Base-by-base conservation (phyloP, 2,888 invertebrate species). In the Ophion ventricosus region DNA sequence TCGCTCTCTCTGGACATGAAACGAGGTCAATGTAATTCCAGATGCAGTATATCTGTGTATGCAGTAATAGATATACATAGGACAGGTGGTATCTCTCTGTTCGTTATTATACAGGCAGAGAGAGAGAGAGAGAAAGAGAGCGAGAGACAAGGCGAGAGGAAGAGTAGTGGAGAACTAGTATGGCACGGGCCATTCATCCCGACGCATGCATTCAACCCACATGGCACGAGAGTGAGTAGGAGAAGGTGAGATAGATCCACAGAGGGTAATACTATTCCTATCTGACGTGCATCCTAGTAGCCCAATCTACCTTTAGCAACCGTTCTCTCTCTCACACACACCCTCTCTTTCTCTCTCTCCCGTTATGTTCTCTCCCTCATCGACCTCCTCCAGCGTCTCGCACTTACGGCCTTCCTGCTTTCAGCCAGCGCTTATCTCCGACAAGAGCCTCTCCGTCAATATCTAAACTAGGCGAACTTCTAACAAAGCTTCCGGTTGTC, bases 271-370 rank as follows among this genome's bases (percentile, higher is more conserved):
- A 73, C 69, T 73, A 80, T 79, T 83, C 79, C 75, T 79, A 83
- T 83, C 83, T 80, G 70, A 75, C 83, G 79, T 80, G 75, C 72
- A 75, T 83, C 75, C 83, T 80, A 59, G 75, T 70, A 72, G 72
- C 75, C 83, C 83, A 83, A 83, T 80, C 79, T 79, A 83, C 75
- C 83, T 83, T 80, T 76, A 83, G 80, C 83, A 83, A 83, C 76
- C 75, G 66, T 72, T 67, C 49, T n/a, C n/a, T 26, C 17, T 67
- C 67, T 17, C 67, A 25, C 67, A 8, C 7, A 1, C 43, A 8
- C 25, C 8, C 23, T 23, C 67, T n/a, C 54, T 49, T 40, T 23
- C 70, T n/a, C 29, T 26, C 66, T 17, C 25, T 8, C 35, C 35
- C 35, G 5, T 35, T 35, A 35, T 35, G 17, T 29, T 49, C 29